Base-by-base conservation (phyloP, 2,888 invertebrate genomes). In the Sclerodermus sp. region DNA sequence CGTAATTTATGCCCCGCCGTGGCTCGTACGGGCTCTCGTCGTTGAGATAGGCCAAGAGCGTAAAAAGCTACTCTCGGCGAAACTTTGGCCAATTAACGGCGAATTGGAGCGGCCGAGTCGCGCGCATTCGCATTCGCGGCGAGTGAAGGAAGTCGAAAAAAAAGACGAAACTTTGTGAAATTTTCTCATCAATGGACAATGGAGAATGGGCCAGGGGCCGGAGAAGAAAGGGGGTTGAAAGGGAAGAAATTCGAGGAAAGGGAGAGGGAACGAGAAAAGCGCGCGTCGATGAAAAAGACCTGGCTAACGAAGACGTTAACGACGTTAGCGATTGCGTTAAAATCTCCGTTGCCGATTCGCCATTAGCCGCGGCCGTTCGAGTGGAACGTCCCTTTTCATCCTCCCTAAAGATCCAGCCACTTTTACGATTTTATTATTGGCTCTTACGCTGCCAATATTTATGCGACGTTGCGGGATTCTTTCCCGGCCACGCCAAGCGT, bases 41-140 rank as follows among this genome's bases (percentile, higher is more conserved):
- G 61, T 63, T 63, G 61, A 63, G 63, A 63, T 63, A 63, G 63
- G 59, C 56, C 64, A 64, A 49, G 55, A 61, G 62, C 56, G 60
- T 63, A 63, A 64, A 64, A 64, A 63, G 55, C 2, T 45, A 45
- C 46, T 49, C 58, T 59, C 62, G 60, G 71, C 70, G 67, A 72
- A 74, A 74, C 73, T 71, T 74, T 69, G 72, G 68, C 74, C 73
- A 73, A 73, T 71, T 71, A 70, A 71, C 68, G 59, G 70, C 63
- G 70, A 70, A 70, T 70, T 70, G 67, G 69, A 69, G 69, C 69
- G 64, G 49, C 47, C 68, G 66, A 69, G 67, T 67, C 68, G 67
- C 53, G 62, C n/a, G n/a, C n/a, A n/a, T n/a, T n/a, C n/a, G n/a
- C 23, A 23, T 23, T 23, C 23, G 23, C 23, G 23, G 4, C 4